A percentile compares a stretch with the other conserved stretches of the same genome.
phyloP scores from a whole-genome alignment of 53 echinoderm and acorn worm genomes.

The Hippasteria phrygiana region DNA sequence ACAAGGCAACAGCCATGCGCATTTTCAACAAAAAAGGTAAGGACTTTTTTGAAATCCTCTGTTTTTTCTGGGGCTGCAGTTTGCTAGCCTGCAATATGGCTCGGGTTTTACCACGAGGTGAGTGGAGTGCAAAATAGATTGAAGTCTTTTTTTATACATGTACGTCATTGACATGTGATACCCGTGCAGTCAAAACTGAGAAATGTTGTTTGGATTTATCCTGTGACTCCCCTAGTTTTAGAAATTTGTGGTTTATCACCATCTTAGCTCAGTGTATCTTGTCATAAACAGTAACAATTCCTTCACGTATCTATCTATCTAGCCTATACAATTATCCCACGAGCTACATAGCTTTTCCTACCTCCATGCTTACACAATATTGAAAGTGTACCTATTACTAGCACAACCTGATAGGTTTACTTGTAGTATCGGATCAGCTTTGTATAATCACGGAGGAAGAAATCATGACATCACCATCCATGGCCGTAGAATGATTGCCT shows the following conservation, averaged over 20 bases:
- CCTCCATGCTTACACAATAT: too few species aligned
- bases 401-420: too few species aligned
- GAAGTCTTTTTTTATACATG: not conserved
- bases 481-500: not conserved
- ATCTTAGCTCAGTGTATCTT: not conserved
- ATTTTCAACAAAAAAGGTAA: conserved; percentile 58
- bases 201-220: too few species aligned
- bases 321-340: too few species aligned
- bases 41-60: not conserved
- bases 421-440: not conserved
- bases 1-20: conserved; percentile 17
- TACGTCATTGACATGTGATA: too few species aligned
- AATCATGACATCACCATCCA: not conserved
- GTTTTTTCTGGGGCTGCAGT: not conserved
- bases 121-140: not conserved
- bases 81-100: not conserved
- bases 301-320: too few species aligned
- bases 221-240: too few species aligned
- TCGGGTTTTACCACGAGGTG: not conserved
- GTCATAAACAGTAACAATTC: too few species aligned
- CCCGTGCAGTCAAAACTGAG: too few species aligned
- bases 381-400: too few species aligned
- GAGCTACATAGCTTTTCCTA: too few species aligned
- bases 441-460: not conserved
- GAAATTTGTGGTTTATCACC: too few species aligned